phyloP scores from a whole-genome alignment of 2,113 vertebrate genomes.

The Pantherophis guttatus region DNA sequence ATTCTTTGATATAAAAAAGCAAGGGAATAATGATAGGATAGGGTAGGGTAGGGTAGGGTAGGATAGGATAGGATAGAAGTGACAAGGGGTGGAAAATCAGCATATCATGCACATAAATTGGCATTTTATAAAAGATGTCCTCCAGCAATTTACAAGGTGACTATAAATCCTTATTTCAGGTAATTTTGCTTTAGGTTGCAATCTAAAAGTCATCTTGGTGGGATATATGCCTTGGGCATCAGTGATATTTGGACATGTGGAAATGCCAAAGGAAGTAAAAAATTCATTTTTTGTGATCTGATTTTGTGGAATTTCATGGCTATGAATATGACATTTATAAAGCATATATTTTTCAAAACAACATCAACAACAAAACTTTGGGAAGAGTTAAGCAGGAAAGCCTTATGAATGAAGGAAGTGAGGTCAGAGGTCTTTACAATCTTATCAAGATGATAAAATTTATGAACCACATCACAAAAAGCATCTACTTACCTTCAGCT shows the following conservation, averaged over 20 bases:
- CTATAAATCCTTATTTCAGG: background rate
- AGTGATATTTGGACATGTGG: background rate
- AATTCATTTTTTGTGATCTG: conserved; percentile 21
- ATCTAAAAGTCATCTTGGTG: background rate
- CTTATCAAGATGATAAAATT: conserved; percentile 87
- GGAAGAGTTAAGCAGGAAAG: conserved; percentile 55
- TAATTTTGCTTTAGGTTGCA: background rate
- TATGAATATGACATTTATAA: conserved; percentile 23
- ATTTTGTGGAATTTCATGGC: background rate
- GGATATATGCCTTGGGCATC: background rate
- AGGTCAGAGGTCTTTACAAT: conserved; percentile 82
- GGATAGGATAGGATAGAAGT: too few relatives aligned
- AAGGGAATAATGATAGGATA: too few relatives aligned
- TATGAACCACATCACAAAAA: conserved; percentile 80
- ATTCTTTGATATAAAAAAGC: too few relatives aligned
- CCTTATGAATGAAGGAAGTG: conserved; percentile 72
- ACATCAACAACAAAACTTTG: conserved; percentile 23
- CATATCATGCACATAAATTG: background rate
- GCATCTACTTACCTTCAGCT: conserved; percentile 80
- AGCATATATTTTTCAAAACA: conserved; percentile 33
- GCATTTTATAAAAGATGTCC: too few relatives aligned
- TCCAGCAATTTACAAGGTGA: background rate
- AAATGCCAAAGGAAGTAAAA: background rate
- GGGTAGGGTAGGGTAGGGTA: too few relatives aligned
- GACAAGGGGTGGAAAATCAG: background rate